Conservation (phyloP, 2,888 invertebrate genomes). For the Netelia fuscicornis region DNA sequence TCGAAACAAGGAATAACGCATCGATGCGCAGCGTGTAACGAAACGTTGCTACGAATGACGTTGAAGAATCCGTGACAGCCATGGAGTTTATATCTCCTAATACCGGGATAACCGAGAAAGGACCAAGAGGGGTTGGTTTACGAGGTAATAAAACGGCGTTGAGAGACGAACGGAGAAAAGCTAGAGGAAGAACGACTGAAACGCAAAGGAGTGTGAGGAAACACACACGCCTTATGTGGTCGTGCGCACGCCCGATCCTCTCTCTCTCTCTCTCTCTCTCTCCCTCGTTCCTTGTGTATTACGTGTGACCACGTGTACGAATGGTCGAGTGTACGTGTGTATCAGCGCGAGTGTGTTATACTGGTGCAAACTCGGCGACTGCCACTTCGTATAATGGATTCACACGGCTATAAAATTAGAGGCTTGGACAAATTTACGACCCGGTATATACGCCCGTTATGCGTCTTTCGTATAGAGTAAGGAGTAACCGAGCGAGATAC, state of each 20-base stretch:
- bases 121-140: conserved; percentile 79
- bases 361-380: conserved; percentile 76
- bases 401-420: conserved; percentile 83
- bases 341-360: conserved; percentile 57
- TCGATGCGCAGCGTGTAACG: conserved; percentile 12
- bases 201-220: conserved; percentile 50
- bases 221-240: conserved; percentile 66
- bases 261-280: not conserved
- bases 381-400: conserved; percentile 83
- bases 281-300: not conserved
- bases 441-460: conserved; percentile 68
- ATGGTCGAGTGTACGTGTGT: conserved; percentile 56
- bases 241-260: conserved; percentile 55
- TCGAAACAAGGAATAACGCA: not conserved
- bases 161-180: conserved; percentile 73
- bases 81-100: conserved; percentile 80
- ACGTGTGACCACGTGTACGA: conserved; percentile 5
- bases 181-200: conserved; percentile 50
- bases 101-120: conserved; percentile 72
- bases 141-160: conserved; percentile 83
- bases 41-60: conserved; percentile 35
- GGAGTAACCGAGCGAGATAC: conserved; percentile 55
- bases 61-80: conserved; percentile 72
- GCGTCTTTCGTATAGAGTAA: conserved; percentile 46
- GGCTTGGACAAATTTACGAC: conserved; percentile 82